Conservation (phyloP, 2,113 vertebrate genomes). For the Sula dactylatra region DNA sequence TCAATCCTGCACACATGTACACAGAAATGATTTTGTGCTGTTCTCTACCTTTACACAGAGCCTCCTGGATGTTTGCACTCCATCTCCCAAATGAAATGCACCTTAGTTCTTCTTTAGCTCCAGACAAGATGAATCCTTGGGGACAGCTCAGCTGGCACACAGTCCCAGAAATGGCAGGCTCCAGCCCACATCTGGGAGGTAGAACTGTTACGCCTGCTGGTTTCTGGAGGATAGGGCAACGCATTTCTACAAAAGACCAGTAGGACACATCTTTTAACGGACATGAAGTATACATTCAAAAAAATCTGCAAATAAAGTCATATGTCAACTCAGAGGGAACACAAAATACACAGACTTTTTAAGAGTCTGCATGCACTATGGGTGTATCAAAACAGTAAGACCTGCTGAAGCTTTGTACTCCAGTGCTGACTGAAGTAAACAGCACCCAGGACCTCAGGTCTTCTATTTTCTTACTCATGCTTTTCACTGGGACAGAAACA, state of each 20-base stretch:
- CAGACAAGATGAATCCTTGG: constrained; percentile 84
- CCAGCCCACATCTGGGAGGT: constrained; percentile 82
- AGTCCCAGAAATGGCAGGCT: constrained; percentile 73
- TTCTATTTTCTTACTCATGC: not conserved
- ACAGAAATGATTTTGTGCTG: not conserved
- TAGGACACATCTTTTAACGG: not conserved
- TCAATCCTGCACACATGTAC: not conserved
- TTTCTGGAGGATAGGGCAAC: constrained; percentile 78
- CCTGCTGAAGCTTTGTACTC: not conserved
- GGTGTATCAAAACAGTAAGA: not conserved
- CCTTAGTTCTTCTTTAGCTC: constrained; percentile 78
- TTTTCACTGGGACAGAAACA: not conserved
- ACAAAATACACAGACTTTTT: not conserved
- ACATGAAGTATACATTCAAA: not conserved
- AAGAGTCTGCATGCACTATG: not conserved
- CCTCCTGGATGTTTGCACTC: constrained; percentile 81
- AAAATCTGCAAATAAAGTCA: not conserved
- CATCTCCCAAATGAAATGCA: constrained; percentile 87
- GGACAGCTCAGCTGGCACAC: constrained; percentile 84
- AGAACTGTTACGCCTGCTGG: constrained; percentile 77
- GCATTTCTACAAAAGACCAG: constrained; percentile 77
- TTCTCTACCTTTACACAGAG: constrained; percentile 85
- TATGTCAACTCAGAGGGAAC: not conserved
- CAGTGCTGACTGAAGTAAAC: not conserved
- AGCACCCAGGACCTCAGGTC: not conserved